Base-by-base conservation (phyloP, 2,888 invertebrate species). In the Dermolepida albohirtum region DNA sequence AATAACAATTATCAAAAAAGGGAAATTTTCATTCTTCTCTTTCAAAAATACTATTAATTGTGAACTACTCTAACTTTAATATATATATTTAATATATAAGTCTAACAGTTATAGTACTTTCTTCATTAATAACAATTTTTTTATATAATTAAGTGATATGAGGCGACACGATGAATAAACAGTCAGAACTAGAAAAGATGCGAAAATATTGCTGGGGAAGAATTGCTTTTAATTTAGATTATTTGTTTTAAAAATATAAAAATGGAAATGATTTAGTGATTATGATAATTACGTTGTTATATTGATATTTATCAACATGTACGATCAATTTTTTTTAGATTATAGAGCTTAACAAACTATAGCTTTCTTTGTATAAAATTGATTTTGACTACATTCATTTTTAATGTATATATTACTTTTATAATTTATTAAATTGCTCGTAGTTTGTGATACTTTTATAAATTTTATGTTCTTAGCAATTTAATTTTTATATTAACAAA, bases 191-290 rank as follows among this genome's bases (percentile, higher is more conserved):
- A 49, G 52, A 57, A 50, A 49, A 22, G 34, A 63, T 54, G 11
- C 54, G 44, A 69, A 69, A 57, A 66, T 69, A 69, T 69, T 69
- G 69, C 82, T 82, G 80, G 79, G 78, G 76, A 77, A 79, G 78
- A 82, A 82, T 83, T 82, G 82, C 82, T 83, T 83, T 78, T 70
- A 78, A 79, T 82, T 83, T 83, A 83, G 82, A 82, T 82, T 83
- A 81, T 82, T 73, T 77, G 80, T 80, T 78, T 72, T 72, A 71
- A 69, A 68, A 14, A 34, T 63, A 22, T 72, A 54, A 40, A 71
- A 54, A 71, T 54, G 6, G 10, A 34, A 34, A 34, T 34, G 10
- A 10, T 10, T 34, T 34, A 34, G 34, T 34, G 34, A 34, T 34
- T 34, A 34, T 34, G 7, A 17, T 66, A 66, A 51, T 40, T 57